Evolutionary conservation across 2,797 vertebrate species (phyloP).

Genomic region (Carapus acus): DNA sequence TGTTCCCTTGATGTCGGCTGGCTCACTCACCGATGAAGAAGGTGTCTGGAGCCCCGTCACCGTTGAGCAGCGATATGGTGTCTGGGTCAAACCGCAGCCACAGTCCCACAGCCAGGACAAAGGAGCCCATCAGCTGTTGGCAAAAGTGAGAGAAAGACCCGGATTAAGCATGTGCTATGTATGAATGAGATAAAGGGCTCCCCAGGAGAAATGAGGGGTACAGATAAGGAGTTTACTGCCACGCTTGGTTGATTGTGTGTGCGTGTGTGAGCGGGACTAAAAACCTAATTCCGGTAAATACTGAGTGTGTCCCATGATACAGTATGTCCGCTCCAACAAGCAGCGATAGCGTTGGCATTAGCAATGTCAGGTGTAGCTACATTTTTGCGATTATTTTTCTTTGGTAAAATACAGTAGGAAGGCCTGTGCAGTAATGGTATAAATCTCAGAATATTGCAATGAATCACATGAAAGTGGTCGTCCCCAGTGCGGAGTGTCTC

Average conservation of each 20-base stretch:
- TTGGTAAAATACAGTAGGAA: not conserved
- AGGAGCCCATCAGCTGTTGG: constrained; percentile 83
- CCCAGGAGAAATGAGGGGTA: not conserved
- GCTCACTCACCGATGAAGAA: constrained; percentile 88
- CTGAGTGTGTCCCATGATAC: constrained; percentile 4
- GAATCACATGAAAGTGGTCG: constrained; percentile 11
- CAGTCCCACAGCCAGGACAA: constrained; percentile 87
- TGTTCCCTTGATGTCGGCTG: too few species aligned
- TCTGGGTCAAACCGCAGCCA: constrained; percentile 88
- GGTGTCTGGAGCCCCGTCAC: constrained; percentile 78
- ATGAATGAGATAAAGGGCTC: not conserved
- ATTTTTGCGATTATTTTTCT: constrained; percentile 9
- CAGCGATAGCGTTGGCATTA: too few species aligned
- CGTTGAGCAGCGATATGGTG: constrained; percentile 73
- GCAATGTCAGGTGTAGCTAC: too few species aligned
- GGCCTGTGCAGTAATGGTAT: not conserved
- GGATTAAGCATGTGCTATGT: not conserved
- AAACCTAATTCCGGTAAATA: constrained; percentile 21
- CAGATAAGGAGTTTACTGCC: not conserved
- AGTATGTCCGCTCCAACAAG: not conserved
- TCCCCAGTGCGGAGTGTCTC: constrained; percentile 5
- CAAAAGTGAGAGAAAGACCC: constrained; percentile 11
- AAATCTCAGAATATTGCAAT: constrained; percentile 4
- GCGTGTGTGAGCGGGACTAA: not conserved
- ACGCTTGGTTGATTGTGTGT: not conserved